Conservation (phyloP, 2,888 invertebrate species). For the Agrilus cyanescens region DNA sequence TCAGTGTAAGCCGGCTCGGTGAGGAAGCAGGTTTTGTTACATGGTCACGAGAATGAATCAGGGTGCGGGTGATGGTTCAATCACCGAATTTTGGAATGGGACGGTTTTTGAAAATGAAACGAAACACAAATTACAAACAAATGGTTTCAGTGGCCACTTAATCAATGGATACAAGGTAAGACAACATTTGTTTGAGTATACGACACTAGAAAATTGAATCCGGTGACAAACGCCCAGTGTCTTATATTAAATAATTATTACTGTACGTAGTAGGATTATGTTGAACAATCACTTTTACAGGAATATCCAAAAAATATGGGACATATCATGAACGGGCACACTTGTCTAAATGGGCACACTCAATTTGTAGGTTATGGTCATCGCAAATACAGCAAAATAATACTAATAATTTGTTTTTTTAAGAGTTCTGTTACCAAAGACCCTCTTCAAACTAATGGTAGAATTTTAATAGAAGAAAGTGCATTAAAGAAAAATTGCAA, state of each 20-base stretch:
- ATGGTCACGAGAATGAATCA: constrained; percentile 19
- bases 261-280: no score
- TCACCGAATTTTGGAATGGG: constrained; percentile 16
- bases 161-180: constrained; percentile 18
- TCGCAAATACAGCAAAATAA: no score
- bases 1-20: no score
- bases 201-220: background rate
- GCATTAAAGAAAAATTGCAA: no score
- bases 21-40: constrained; percentile 7
- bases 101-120: constrained; percentile 12
- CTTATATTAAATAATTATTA: no score
- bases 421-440: no score
- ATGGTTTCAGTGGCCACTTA: constrained; percentile 13
- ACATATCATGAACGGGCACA: constrained; percentile 1
- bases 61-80: constrained; percentile 16
- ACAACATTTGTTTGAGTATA: constrained; percentile 7
- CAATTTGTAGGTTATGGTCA: background rate
- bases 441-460: no score
- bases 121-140: constrained; percentile 7
- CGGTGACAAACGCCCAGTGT: background rate
- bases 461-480: no score
- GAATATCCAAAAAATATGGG: constrained; percentile 2
- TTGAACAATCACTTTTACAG: constrained; percentile 1
- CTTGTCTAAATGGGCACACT: constrained; percentile 8
- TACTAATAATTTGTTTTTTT: no score